phyloP scores from a whole-genome alignment of 2,113 vertebrate species.

The Leptocoma aspasia region DNA sequence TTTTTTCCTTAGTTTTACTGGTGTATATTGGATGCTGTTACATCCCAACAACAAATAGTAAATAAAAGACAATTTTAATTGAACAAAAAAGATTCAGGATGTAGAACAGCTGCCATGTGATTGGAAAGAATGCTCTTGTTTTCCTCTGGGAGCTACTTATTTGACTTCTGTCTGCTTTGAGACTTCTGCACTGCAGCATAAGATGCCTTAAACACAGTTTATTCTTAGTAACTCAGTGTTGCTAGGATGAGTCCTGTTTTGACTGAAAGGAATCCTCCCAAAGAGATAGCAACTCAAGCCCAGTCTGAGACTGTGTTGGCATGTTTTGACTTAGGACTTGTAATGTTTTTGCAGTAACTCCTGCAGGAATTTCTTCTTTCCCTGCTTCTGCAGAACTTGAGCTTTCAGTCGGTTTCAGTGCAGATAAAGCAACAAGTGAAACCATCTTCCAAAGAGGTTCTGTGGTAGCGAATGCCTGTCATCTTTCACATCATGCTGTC shows the following conservation, averaged over 20 bases:
- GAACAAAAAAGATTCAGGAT: background rate
- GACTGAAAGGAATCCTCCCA: background rate
- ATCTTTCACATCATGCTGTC: background rate
- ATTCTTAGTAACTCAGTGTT: background rate
- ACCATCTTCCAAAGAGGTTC: background rate
- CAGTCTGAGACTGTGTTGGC: background rate
- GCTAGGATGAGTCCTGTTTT: background rate
- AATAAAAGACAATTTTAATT: background rate
- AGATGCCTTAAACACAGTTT: background rate
- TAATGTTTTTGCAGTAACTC: background rate
- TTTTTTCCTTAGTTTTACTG: background rate
- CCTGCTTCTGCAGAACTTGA: background rate
- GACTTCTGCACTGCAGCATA: background rate
- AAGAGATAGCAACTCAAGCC: background rate
- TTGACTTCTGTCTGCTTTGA: background rate
- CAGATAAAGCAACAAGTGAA: background rate
- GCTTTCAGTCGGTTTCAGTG: accelerated
- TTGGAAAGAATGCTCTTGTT: background rate
- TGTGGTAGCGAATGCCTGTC: background rate
- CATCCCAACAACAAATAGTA: background rate
- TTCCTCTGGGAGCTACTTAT: background rate
- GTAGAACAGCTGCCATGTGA: background rate
- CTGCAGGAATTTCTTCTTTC: background rate
- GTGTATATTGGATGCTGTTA: background rate
- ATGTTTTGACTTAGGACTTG: background rate